phyloP scores from a whole-genome alignment of 1,140 invertebrate genomes.

The Ceratosolen solmsi region DNA sequence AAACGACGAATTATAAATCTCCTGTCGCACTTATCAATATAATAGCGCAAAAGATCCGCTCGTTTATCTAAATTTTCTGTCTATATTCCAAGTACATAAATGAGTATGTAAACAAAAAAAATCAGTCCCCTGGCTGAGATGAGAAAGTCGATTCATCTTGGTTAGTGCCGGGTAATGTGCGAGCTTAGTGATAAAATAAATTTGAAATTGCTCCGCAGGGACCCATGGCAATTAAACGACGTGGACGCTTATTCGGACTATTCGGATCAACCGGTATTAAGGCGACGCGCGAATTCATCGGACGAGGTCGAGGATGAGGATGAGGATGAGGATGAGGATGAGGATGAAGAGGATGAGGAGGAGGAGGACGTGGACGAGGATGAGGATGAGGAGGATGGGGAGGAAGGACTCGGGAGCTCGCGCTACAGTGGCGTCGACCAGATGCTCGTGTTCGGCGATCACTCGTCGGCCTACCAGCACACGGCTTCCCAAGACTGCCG shows the following conservation, averaged over 20 bases:
- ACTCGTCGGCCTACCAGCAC: conserved; percentile 61
- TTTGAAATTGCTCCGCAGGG: conserved; percentile 48
- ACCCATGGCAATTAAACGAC: conserved; percentile 63
- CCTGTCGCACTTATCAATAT: too few relatives aligned
- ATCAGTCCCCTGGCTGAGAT: too few relatives aligned
- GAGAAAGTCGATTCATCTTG: too few relatives aligned
- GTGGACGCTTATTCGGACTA: conserved; percentile 56
- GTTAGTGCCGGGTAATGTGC: too few relatives aligned
- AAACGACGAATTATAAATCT: too few relatives aligned
- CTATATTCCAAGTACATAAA: too few relatives aligned
- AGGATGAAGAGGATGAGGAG: conserved; percentile 53
- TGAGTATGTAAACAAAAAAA: too few relatives aligned
- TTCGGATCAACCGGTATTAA: conserved; percentile 5
- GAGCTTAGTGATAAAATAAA: not conserved
- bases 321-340: conserved; percentile 60
- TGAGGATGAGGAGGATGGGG: conserved; percentile 47
- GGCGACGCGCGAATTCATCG: not conserved
- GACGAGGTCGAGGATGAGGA: conserved; percentile 16
- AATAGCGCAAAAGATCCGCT: too few relatives aligned
- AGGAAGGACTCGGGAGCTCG: not conserved
- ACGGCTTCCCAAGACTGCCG: conserved; percentile 68
- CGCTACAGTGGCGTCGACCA: conserved; percentile 61
- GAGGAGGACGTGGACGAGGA: conserved; percentile 55
- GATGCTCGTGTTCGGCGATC: conserved; percentile 61
- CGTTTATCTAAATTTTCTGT: too few relatives aligned